Percentiles rank a stretch among this genome's conserved stretches.
Evolutionary conservation across 2,888 invertebrate genomes (phyloP).

Genomic region (Pandemis cinnamomeana): DNA sequence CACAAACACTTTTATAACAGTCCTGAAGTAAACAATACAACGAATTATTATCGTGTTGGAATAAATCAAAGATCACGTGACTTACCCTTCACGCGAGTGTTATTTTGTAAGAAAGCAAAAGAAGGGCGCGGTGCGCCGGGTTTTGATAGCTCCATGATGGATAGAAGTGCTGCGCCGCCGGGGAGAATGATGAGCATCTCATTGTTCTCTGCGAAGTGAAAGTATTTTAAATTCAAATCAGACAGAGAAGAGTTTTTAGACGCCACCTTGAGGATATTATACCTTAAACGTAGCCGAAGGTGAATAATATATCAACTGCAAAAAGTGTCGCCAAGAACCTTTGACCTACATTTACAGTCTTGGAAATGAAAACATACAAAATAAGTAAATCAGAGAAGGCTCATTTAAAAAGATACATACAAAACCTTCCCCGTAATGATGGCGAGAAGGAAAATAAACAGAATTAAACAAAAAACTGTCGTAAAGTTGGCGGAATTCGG

Average conservation of each 20-base stretch:
- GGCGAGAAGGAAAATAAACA: conserved; percentile 40
- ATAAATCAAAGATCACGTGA: not conserved
- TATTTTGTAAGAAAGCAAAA: conserved; percentile 38
- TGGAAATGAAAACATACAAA: conserved; percentile 12
- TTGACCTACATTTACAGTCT: conserved; percentile 19
- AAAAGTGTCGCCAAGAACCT: conserved; percentile 11
- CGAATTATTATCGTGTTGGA: not conserved
- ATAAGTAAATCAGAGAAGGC: conserved; percentile 19
- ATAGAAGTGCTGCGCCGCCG: conserved; percentile 56
- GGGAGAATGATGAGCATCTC: conserved; percentile 60
- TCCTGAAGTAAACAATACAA: not conserved
- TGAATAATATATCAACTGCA: conserved; percentile 41
- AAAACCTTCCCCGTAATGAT: conserved; percentile 26
- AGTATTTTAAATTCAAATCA: conserved; percentile 72
- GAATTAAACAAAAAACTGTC: conserved; percentile 42
- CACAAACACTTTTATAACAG: not conserved
- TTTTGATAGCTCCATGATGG: conserved; percentile 60
- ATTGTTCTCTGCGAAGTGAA: conserved; percentile 58
- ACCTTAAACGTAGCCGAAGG: conserved; percentile 44
- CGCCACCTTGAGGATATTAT: conserved; percentile 57
- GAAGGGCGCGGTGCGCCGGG: conserved; percentile 33
- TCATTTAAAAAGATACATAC: conserved; percentile 27
- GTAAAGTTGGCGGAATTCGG: conserved; percentile 35
- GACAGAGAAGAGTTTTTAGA: conserved; percentile 57
- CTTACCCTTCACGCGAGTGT: conserved; percentile 21